Evolutionary conservation across 2,113 vertebrate species (phyloP), one percentile per base, ranked within the genome.

Genomic region (Otis tarda): DNA sequence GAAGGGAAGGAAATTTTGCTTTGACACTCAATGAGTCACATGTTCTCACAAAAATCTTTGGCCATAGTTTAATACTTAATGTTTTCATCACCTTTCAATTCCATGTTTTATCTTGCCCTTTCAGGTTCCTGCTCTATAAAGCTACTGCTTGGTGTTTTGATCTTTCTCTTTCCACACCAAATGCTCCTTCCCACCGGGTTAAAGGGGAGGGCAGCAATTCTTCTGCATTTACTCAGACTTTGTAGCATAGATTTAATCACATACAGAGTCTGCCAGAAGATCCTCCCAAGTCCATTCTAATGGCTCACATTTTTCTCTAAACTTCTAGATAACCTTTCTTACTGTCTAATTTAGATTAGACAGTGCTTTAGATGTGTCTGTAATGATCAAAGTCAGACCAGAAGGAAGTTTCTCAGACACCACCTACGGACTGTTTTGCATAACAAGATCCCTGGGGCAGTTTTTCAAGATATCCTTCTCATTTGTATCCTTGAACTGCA

Each of bases 51-150:
- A 78, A 83, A 71, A 14, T 70, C 83, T 90, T 81, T 89, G 57
- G 37, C 41, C 4, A 1, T 14, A 75, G 73, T 73, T 94, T 95
- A 87, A 95, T 91, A 49, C 83, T 94, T 53, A 84, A 7, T n/a
- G 24, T 35, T 96, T 93, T 94, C 77, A 89, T 87, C 86, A 93
- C 65, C 73, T 79, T 93, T 95, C 61, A 79, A 57, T 60, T 87
- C 52, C 43, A 68, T 20, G 69, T 89, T 92, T 95, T 79, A 89
- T 87, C 86, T 92, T 87, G 82, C 43, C 4, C 74, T 91, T 87
- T 85, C 43, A 91, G 76, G 37, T 75, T 57, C 50, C 77, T 90
- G 35, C 69, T 69, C 53, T 37, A 75, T 20, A 89, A 89, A 84
- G 37, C 57, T 27, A 93, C 85, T 75, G 13, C 33, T 67, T 52